Evolutionary conservation across 2,888 invertebrate species (phyloP).

Genomic region (Axea sp.): DNA sequence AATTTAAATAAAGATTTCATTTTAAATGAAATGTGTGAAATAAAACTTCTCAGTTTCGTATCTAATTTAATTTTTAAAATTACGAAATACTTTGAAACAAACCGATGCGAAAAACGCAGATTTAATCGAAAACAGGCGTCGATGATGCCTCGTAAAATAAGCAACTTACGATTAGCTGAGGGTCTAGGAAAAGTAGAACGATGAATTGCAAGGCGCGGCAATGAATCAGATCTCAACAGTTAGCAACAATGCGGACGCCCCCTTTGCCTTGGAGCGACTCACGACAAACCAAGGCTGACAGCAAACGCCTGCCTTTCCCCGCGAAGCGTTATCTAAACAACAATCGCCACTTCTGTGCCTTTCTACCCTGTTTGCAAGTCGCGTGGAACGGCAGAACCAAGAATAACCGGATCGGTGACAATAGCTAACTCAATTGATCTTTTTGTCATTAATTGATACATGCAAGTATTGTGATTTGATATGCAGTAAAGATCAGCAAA

Average conservation of each 20-base stretch:
- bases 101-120: no score
- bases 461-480: slow-evolving; percentile 1
- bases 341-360: slow-evolving; percentile 57
- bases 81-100: no score
- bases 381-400: slow-evolving; percentile 31
- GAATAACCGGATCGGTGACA: slow-evolving; percentile 37
- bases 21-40: no score
- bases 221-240: slow-evolving; percentile 73
- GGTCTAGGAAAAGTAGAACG: slow-evolving; percentile 70
- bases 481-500: background rate
- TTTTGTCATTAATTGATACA: slow-evolving; percentile 22
- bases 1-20: no score
- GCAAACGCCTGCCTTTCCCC: slow-evolving; percentile 69
- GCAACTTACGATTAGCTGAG: slow-evolving; percentile 50
- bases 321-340: slow-evolving; percentile 58
- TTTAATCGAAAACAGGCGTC: slow-evolving; percentile 32
- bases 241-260: slow-evolving; percentile 72
- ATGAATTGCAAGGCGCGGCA: slow-evolving; percentile 73
- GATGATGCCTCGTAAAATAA: slow-evolving; percentile 49
- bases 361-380: slow-evolving; percentile 41
- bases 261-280: slow-evolving; percentile 68
- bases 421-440: slow-evolving; percentile 17
- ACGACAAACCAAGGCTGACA: slow-evolving; percentile 69
- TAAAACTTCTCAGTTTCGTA: no score
- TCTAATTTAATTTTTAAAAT: no score